These are phyloP conservation scores for Oligia fasciuncula DNA, from an alignment of 2,888 invertebrate species.

Conservation along the genomic window DNA sequence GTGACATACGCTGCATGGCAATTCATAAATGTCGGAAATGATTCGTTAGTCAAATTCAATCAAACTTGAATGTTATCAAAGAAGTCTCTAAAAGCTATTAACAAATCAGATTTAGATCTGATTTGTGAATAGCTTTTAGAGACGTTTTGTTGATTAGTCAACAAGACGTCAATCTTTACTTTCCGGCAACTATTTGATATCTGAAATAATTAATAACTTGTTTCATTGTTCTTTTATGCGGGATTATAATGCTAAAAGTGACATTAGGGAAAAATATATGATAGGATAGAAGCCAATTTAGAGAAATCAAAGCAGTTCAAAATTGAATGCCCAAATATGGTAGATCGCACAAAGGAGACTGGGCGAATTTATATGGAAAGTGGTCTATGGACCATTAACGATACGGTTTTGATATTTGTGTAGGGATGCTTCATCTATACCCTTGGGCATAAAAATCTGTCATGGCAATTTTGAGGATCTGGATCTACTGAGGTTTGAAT, in stretches of 20 bases:
- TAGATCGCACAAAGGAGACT: not conserved
- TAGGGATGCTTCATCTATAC: too few species aligned
- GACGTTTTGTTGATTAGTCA: not conserved
- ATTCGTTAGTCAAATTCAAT: not conserved
- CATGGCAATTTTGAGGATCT: too few species aligned
- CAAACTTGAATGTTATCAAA: not conserved
- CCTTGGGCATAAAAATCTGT: too few species aligned
- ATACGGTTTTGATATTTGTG: too few species aligned
- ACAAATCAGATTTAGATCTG: not conserved
- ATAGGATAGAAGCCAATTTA: not conserved
- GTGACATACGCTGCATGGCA: not conserved
- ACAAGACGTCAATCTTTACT: not conserved
- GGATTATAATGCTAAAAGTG: not conserved
- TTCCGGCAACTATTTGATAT: not conserved
- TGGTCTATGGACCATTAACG: not conserved
- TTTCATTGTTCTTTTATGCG: not conserved
- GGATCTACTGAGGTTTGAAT: not conserved
- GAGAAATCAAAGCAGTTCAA: not conserved
- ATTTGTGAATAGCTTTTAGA: not conserved
- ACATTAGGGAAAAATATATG: not conserved
- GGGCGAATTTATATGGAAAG: not conserved
- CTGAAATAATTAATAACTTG: not conserved
- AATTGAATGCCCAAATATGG: not conserved
- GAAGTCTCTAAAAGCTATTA: not conserved
- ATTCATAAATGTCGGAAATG: not conserved